Conservation (phyloP, 2,888 invertebrate species). For the Macrophya alboannulata region DNA sequence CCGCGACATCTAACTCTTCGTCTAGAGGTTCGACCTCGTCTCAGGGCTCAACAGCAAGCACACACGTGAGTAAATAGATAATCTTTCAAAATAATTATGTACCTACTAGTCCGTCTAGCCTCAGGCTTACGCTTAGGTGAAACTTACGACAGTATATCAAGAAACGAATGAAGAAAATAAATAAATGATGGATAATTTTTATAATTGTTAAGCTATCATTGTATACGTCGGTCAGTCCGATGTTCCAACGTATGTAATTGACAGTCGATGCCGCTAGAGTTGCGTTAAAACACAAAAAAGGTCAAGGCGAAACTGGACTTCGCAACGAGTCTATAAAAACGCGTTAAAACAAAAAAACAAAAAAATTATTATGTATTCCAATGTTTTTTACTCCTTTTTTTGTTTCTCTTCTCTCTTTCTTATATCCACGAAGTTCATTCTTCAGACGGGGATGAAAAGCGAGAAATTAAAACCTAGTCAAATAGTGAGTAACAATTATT, state of each 20-base stretch:
- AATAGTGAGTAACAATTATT: background rate
- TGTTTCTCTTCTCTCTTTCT: constrained; percentile 2
- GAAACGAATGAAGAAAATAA: background rate
- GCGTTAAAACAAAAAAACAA: background rate
- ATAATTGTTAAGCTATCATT: constrained; percentile 6
- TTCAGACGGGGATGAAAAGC: background rate
- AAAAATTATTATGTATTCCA: background rate
- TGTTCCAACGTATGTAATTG: constrained; percentile 29
- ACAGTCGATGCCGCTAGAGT: constrained; percentile 50
- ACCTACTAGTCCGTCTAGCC: background rate
- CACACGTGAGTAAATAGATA: constrained; percentile 84
- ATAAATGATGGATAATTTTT: background rate
- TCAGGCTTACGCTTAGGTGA: background rate
- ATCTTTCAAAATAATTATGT: background rate
- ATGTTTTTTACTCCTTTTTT: background rate
- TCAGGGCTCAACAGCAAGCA: constrained; percentile 88
- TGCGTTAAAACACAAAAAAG: constrained; percentile 40
- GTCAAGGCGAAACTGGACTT: constrained; percentile 45
- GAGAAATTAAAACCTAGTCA: background rate
- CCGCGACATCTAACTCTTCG: constrained; percentile 75
- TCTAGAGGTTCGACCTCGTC: constrained; percentile 84
- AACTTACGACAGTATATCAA: constrained; percentile 1
- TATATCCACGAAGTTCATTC: background rate
- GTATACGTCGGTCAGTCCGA: background rate
- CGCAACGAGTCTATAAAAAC: background rate